Conservation (phyloP, 53 echinoderm and acorn worm species). For the Holothuria scabra region DNA sequence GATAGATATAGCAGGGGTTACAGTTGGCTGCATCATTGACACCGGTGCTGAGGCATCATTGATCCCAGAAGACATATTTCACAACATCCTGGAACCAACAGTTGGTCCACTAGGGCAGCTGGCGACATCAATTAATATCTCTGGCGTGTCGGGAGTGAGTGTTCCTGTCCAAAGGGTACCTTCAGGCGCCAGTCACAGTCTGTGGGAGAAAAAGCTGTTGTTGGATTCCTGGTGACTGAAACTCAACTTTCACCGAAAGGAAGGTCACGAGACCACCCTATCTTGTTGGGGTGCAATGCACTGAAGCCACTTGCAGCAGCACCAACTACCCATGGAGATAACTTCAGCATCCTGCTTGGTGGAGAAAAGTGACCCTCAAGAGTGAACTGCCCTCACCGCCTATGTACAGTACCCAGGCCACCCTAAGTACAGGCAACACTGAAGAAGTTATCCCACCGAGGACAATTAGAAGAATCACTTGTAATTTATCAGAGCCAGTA, state of each 20-base stretch:
- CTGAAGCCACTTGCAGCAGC: slow-evolving; percentile 16
- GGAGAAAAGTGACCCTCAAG: neutral
- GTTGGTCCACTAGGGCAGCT: neutral
- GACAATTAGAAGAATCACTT: neutral
- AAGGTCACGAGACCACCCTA: neutral
- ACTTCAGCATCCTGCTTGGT: neutral
- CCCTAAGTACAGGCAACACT: neutral
- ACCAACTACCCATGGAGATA: neutral
- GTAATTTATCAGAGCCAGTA: neutral
- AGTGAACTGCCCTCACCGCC: slow-evolving; percentile 3
- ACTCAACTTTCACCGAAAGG: neutral
- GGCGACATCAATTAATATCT: slow-evolving; percentile 10
- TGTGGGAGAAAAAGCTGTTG: slow-evolving; percentile 9
- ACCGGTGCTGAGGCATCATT: slow-evolving; percentile 61
- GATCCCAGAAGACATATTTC: too few relatives aligned
- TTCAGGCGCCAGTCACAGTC: slow-evolving; percentile 20
- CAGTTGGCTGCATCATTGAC: slow-evolving; percentile 55
- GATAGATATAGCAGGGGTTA: slow-evolving; percentile 30
- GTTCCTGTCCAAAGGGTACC: slow-evolving; percentile 47
- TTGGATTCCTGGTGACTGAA: slow-evolving; percentile 50
- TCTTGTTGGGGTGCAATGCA: slow-evolving; percentile 47
- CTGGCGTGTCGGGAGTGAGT: slow-evolving; percentile 46
- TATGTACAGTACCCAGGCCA: neutral
- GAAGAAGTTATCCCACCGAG: neutral
- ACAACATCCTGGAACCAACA: slow-evolving; percentile 23